A percentile compares a stretch with the other conserved stretches of the same genome.
Evolutionary conservation across 2,888 invertebrate genomes (phyloP).

Genomic region (Eupithecia dodoneata): DNA sequence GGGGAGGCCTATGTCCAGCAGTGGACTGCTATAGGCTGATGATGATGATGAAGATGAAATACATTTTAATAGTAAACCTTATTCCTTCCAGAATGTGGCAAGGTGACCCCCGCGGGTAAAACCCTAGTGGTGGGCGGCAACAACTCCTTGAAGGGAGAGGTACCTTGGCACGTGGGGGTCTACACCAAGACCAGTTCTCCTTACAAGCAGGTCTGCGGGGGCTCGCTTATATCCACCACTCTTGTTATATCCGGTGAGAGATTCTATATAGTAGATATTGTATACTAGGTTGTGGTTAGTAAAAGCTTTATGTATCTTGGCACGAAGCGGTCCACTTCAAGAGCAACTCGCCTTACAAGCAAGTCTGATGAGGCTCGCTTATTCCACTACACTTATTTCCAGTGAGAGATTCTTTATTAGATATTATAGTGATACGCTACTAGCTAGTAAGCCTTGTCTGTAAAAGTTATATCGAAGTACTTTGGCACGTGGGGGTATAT

Average conservation of each 20-base stretch:
- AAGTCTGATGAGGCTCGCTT: slow-evolving; percentile 83
- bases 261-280: not conserved
- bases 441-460: not conserved
- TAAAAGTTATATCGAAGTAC: too few species aligned
- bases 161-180: slow-evolving; percentile 84
- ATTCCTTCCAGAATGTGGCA: slow-evolving; percentile 43
- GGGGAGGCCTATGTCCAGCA: too few species aligned
- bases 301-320: too few species aligned
- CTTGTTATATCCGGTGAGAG: slow-evolving; percentile 61
- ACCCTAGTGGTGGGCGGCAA: slow-evolving; percentile 68
- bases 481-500: too few species aligned
- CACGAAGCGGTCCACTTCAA: slow-evolving; percentile 37
- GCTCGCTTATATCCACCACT: slow-evolving; percentile 70
- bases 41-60: too few species aligned
- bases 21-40: too few species aligned
- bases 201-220: slow-evolving; percentile 82
- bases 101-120: slow-evolving; percentile 47
- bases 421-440: not conserved
- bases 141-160: slow-evolving; percentile 57
- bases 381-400: slow-evolving; percentile 59
- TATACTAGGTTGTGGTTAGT: not conserved
- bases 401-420: not conserved
- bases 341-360: slow-evolving; percentile 62
- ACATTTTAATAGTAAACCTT: not conserved
- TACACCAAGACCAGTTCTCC: slow-evolving; percentile 67